phyloP scores from a whole-genome alignment of 2,888 invertebrate species.

The Papilio demoleus region DNA sequence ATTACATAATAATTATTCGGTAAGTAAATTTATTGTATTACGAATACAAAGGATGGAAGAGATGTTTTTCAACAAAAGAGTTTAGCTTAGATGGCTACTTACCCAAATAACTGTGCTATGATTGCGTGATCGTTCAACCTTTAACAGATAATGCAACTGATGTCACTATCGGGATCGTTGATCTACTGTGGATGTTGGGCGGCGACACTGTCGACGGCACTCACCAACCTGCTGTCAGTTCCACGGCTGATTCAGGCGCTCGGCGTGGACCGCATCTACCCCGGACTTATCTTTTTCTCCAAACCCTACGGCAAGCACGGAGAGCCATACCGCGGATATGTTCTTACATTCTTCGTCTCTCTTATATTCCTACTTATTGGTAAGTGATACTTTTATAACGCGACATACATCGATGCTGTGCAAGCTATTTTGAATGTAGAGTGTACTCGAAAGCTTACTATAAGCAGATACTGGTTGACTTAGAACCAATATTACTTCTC shows the following conservation, averaged over 20 bases:
- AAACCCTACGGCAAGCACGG: constrained; percentile 93
- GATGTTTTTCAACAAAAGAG: no score
- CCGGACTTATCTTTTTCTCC: constrained; percentile 94
- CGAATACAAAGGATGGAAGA: neutral
- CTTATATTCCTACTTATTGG: constrained; percentile 93
- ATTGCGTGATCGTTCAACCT: neutral
- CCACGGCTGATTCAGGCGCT: constrained; percentile 94
- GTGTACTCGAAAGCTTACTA: neutral
- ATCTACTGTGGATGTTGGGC: constrained; percentile 98
- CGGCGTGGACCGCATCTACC: constrained; percentile 96
- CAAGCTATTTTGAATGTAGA: neutral
- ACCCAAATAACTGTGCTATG: no score
- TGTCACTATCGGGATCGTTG: constrained; percentile 93
- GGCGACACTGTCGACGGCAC: constrained; percentile 96
- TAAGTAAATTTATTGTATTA: constrained; percentile 35
- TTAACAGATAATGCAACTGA: constrained; percentile 90
- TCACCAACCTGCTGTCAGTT: constrained; percentile 96
- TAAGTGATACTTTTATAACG: constrained; percentile 60
- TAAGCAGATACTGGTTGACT: neutral
- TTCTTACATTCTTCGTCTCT: constrained; percentile 94
- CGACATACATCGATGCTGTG: neutral
- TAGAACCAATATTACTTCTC: no score
- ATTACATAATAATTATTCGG: constrained; percentile 88
- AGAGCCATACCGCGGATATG: constrained; percentile 94
- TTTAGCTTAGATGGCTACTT: no score